Percentiles rank a stretch among this genome's conserved stretches.
phyloP scores from a whole-genome alignment of 2,113 vertebrate species.

The Butorides virescens region DNA sequence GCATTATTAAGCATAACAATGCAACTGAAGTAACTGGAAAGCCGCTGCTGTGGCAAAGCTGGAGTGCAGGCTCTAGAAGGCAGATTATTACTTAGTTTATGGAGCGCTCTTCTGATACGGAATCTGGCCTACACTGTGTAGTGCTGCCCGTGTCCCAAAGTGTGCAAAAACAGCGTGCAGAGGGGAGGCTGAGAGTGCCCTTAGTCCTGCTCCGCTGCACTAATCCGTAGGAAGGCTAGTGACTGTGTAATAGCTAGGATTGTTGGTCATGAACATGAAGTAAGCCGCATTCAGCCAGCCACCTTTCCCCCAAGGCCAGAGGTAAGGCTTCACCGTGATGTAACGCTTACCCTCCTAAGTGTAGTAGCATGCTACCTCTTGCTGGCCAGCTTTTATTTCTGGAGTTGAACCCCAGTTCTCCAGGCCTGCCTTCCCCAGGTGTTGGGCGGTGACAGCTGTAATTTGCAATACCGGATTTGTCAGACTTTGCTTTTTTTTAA shows the following conservation, averaged over 20 bases:
- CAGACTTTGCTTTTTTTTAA: neutral
- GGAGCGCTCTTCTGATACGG: neutral
- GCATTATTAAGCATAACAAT: conserved; percentile 15
- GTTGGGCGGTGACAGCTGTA: neutral
- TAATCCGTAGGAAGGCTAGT: neutral
- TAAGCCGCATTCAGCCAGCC: neutral
- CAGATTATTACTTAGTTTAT: neutral
- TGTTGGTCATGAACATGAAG: rapidly evolving
- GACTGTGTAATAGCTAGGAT: neutral
- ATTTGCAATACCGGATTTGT: neutral
- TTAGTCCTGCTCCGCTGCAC: neutral
- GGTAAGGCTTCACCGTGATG: neutral
- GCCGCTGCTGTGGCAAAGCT: conserved; percentile 41
- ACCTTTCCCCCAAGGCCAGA: neutral
- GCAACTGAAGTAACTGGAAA: conserved; percentile 24
- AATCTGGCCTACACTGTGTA: neutral
- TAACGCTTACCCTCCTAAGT: rapidly evolving
- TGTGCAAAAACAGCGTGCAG: neutral
- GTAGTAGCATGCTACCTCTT: neutral
- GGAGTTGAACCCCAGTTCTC: neutral
- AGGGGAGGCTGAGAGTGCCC: neutral
- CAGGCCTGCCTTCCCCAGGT: neutral
- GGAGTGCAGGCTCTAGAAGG: conserved; percentile 14
- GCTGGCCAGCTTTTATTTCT: neutral
- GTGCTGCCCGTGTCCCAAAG: neutral